Base-by-base conservation (phyloP, 2,797 vertebrate species). In the Bovichtus variegatus region DNA sequence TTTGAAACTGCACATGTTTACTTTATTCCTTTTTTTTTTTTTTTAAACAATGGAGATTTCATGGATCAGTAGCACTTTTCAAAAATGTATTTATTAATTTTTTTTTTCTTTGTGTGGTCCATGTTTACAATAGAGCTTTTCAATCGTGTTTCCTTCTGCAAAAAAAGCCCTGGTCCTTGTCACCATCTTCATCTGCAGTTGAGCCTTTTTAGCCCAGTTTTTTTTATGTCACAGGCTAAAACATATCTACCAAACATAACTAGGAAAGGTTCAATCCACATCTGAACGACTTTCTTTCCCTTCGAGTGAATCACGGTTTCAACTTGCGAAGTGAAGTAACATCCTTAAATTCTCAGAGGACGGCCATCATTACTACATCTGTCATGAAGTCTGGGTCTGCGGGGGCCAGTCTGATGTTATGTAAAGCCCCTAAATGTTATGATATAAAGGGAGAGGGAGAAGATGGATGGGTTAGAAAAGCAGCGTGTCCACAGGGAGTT, bases 341-440 rank as follows among this genome's bases (percentile, higher is more conserved):
- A 41, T 64, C 25, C 79, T 70, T 31, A 50, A 57, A 38, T 49
- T 60, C 57, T 64, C 53, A 36, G 13, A 49, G 71, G 43, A 47
- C 10, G 3, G 38, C 46, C 71, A 46, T 78, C 59, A 51, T 66
- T 63, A 31, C 21, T 71, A 10, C 72, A 61, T 84, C 66, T 80
- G 57, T 74, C 71, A 31, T 50, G 57, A 74, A 80, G 85, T 46
- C 55, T 83, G 62, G 31, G 36, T 82, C 73, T 74, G 61, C 25
- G 72, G 54, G 55, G 71, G 57, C 73, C 68, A 49, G 67, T 27
- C 71, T 78, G 74, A 81, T 82, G 80, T 85, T 84, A 60, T 78
- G 69, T 79, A 78, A 87, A 88, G 76, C 78, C 80, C n/a, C 67
- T 62, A 76, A 74, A 84, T 86, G 79, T 82, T 85, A 43, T 83